These are phyloP conservation scores for Alectura lathami DNA, from an alignment of 2,113 vertebrate genomes.

Conservation along the genomic window DNA sequence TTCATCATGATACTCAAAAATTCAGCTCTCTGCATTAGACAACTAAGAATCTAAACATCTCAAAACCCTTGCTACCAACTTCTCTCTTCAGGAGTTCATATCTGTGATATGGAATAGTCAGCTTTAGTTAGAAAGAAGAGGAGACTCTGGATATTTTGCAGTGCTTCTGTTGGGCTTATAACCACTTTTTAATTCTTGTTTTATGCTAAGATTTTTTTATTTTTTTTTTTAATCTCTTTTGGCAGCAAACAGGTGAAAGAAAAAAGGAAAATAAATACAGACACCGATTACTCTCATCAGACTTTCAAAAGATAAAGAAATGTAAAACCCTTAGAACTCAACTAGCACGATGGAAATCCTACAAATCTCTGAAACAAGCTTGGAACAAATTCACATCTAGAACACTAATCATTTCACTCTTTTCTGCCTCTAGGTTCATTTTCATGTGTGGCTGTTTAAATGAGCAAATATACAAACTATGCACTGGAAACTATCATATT, in stretches of 20 bases:
- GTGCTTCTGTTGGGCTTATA: not conserved
- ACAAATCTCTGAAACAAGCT: not conserved
- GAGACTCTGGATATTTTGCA: not conserved
- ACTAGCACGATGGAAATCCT: not conserved
- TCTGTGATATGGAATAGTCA: not conserved
- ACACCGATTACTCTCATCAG: not conserved
- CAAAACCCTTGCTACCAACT: not conserved
- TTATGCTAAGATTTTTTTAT: not conserved
- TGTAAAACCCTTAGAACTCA: not conserved
- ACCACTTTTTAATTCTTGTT: not conserved
- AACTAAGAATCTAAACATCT: not conserved
- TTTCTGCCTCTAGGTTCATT: not conserved
- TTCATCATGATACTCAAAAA: not conserved
- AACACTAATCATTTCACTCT: not conserved
- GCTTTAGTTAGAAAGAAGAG: not conserved
- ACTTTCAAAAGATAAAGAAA: not conserved
- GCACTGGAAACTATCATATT: not conserved
- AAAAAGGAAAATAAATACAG: not conserved
- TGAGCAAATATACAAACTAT: not conserved
- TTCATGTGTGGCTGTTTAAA: constrained; percentile 17
- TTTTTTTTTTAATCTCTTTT: not conserved
- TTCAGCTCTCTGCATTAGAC: not conserved
- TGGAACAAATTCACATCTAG: not conserved
- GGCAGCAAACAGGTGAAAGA: not conserved
- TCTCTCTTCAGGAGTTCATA: not conserved